Percentiles rank a stretch among this genome's conserved stretches.
These are phyloP conservation scores for Phylloscopus trochilus DNA, from an alignment of 2,113 vertebrate genomes.

Conservation along the genomic window DNA sequence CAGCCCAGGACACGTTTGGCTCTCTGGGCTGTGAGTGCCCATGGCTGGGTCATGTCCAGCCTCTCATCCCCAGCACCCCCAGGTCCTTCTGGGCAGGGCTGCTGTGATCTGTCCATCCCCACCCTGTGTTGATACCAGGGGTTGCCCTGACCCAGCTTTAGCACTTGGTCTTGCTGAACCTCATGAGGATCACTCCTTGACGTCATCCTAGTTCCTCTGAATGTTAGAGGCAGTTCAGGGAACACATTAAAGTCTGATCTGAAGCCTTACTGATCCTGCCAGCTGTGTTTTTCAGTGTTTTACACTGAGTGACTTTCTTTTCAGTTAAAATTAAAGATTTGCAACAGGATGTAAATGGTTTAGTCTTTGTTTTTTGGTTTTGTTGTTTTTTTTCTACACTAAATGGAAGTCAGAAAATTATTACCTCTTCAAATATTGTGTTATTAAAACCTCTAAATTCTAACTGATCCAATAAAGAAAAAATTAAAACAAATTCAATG, in stretches of 20 bases:
- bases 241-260: neutral
- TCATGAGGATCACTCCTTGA: neutral
- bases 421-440: neutral
- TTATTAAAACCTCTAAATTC: neutral
- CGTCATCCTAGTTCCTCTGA: neutral
- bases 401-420: neutral
- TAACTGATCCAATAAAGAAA: neutral
- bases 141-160: neutral
- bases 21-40: neutral
- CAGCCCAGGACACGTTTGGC: neutral
- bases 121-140: neutral
- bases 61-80: neutral
- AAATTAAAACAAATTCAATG: neutral
- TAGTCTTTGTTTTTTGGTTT: neutral
- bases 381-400: neutral
- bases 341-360: neutral
- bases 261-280: neutral
- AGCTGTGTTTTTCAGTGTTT: neutral
- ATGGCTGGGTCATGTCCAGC: neutral
- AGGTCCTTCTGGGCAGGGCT: neutral
- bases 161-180: neutral
- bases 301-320: neutral
- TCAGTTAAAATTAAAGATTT: neutral
- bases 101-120: neutral
- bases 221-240: neutral